These are phyloP conservation scores for Sebastes iracundus DNA, from an alignment of 2,797 vertebrate species.

Conservation along the genomic window DNA sequence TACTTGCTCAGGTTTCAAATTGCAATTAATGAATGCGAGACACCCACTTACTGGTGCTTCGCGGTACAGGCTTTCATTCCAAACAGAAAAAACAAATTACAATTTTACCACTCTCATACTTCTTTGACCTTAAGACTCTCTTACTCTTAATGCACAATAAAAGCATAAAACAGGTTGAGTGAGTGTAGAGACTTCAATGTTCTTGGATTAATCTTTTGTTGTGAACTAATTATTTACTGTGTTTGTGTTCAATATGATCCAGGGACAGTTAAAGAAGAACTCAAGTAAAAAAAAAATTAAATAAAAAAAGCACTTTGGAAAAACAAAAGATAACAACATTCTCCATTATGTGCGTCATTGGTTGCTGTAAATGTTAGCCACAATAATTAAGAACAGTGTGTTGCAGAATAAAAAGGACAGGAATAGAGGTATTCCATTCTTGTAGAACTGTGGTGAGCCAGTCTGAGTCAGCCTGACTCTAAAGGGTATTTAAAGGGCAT, in stretches of 20 bases:
- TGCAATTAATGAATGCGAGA: neutral
- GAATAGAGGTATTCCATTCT: neutral
- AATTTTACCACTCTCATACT: too few species aligned
- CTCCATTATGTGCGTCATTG: slow-evolving; percentile 26
- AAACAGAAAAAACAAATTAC: too few species aligned
- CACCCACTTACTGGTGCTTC: neutral
- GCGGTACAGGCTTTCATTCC: neutral
- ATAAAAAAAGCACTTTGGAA: neutral
- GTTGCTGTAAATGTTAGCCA: slow-evolving; percentile 52
- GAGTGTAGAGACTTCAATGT: neutral
- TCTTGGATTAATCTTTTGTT: neutral
- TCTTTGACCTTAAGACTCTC: neutral
- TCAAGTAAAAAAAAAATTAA: neutral
- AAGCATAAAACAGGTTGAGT: neutral
- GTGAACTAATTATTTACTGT: neutral
- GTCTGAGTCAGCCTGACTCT: slow-evolving; percentile 32
- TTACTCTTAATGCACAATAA: neutral
- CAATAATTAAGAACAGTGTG: slow-evolving; percentile 20
- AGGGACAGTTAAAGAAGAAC: neutral
- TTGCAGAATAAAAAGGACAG: neutral
- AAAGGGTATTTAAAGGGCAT: slow-evolving; percentile 75
- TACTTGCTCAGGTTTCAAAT: neutral
- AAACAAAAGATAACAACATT: neutral
- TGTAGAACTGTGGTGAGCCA: slow-evolving; percentile 1
- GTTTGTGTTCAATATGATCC: neutral